Base-by-base conservation (phyloP, 2,888 invertebrate genomes). In the Dasysyrphus albostriatus region DNA sequence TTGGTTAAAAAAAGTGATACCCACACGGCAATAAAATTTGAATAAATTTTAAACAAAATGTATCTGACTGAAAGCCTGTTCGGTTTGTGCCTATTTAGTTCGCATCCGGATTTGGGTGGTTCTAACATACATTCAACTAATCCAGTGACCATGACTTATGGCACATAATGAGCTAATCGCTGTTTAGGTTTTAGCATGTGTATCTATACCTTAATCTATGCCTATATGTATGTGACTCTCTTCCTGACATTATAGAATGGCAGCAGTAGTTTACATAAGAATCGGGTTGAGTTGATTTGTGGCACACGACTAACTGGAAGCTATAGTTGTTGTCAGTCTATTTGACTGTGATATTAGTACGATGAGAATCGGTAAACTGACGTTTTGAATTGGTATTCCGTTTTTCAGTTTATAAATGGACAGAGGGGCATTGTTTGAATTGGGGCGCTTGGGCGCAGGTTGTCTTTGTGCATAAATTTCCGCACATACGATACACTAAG, bases 271-370 rank as follows among this genome's bases (percentile, higher is more conserved):
- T 87, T 83, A 83, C 87, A 78, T 78, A 78, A 83, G 69, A 78
- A 82, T 82, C 67, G 54, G 72, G 16, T 73, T 72, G 76, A 76
- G 32, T 67, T 63, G 78, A 78, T 87, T 87, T 83, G 83, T 87
- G 83, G 78, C 87, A 83, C 87, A 87, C 87, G 87, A 79, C 87
- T 67, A 83, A 79, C 72, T 87, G 78, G 78, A 79, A 82, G 39
- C 24, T 83, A 51, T n/a, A 76, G 74, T 83, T 24, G 32, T 32
- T 83, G 74, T 70, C 78, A 70, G 70, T 65, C 70, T 49, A 14
- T 58, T 77, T 72, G 58, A 4, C 10, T 73, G 67, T 83, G 59
- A 73, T 42, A 42, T 83, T 72, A 83, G 75, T 76, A 67, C 75
- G 49, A 75, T 75, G 74, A 51, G 74, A 67, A 78, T 78, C 29